Evolutionary conservation across 2,113 vertebrate genomes (phyloP).

Genomic region (Halichoerus grypus): DNA sequence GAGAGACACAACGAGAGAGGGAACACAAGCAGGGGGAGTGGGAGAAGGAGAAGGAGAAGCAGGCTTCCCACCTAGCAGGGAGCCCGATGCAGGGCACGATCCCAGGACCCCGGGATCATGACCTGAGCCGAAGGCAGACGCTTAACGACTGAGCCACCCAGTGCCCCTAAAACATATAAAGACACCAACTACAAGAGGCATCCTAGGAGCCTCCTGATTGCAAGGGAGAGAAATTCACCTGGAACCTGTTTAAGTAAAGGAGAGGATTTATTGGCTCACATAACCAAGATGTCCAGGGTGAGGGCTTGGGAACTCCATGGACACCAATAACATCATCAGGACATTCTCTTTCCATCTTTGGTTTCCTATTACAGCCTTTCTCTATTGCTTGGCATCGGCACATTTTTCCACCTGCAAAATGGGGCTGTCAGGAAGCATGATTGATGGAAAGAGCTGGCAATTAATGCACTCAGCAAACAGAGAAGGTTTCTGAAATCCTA

Average conservation of each 20-base stretch:
- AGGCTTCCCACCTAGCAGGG: too few relatives aligned
- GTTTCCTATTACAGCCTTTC: not conserved
- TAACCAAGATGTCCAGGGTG: not conserved
- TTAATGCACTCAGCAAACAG: conserved; percentile 75
- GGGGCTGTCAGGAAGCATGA: conserved; percentile 76
- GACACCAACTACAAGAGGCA: not conserved
- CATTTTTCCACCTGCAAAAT: conserved; percentile 71
- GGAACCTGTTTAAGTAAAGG: not conserved
- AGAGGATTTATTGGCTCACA: not conserved
- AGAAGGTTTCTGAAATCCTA: conserved; percentile 79
- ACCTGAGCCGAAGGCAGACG: too few relatives aligned
- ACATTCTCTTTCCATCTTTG: not conserved
- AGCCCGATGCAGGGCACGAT: too few relatives aligned
- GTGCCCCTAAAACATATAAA: not conserved
- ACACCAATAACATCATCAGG: not conserved
- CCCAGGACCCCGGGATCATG: too few relatives aligned
- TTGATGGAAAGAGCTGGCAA: conserved; percentile 69
- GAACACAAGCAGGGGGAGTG: too few relatives aligned
- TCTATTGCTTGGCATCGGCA: not conserved
- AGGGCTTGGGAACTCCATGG: not conserved
- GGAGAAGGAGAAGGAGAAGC: too few relatives aligned
- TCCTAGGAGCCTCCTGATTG: not conserved
- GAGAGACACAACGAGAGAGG: too few relatives aligned
- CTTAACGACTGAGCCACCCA: too few relatives aligned
- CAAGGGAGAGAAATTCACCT: not conserved